Conservation (phyloP, 2,888 invertebrate genomes). For the Villa cingulata region DNA sequence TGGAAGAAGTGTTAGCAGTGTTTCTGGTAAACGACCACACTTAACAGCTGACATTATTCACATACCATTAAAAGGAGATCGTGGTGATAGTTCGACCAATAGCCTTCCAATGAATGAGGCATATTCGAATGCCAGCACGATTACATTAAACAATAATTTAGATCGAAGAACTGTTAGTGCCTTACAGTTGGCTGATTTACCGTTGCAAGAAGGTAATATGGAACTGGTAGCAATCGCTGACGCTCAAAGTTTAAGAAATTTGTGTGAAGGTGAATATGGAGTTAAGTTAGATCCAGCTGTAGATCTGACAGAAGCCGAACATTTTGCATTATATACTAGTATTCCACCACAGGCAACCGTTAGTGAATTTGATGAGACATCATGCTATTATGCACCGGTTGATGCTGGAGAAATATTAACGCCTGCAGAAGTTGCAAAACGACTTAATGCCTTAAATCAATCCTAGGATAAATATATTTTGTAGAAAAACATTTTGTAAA, state of each 20-base stretch:
- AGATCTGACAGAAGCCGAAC: conserved; percentile 74
- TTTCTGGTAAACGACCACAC: conserved; percentile 45
- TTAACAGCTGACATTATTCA: conserved; percentile 49
- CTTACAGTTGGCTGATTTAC: conserved; percentile 34
- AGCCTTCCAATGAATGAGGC: conserved; percentile 40
- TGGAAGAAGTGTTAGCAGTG: conserved; percentile 46
- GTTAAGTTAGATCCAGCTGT: conserved; percentile 39
- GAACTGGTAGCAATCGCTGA: conserved; percentile 44
- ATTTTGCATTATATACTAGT: conserved; percentile 75
- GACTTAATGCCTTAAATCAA: conserved; percentile 27
- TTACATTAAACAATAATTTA: conserved; percentile 29
- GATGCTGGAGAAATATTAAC: conserved; percentile 59
- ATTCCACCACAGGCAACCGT: conserved; percentile 74
- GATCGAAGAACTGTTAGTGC: conserved; percentile 36
- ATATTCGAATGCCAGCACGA: conserved; percentile 33
- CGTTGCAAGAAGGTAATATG: conserved; percentile 39
- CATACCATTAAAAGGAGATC: conserved; percentile 45
- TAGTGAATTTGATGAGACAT: conserved; percentile 79
- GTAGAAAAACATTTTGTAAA: background rate
- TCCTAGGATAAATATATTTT: background rate
- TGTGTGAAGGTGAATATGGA: conserved; percentile 35
- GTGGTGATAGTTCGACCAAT: conserved; percentile 33
- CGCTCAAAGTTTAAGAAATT: conserved; percentile 33
- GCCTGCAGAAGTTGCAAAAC: conserved; percentile 33
- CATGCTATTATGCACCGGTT: conserved; percentile 73